phyloP scores from a whole-genome alignment of 2,113 vertebrate genomes.

The Acanthochromis polyacanthus region DNA sequence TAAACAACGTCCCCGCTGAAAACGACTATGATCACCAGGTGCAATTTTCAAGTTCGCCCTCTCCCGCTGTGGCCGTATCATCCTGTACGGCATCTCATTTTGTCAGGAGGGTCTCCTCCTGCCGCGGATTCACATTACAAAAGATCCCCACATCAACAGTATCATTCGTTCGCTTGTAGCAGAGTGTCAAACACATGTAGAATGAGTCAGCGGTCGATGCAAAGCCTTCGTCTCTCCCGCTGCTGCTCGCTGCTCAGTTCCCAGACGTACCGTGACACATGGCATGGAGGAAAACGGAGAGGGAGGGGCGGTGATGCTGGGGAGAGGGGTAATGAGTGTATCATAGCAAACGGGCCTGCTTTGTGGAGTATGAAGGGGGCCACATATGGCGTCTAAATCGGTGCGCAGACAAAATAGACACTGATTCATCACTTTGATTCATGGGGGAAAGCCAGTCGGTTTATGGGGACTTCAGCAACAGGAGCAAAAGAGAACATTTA shows the following conservation, averaged over 20 bases:
- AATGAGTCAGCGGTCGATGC: slow-evolving; percentile 48
- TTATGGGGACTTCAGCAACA: slow-evolving; percentile 17
- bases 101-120: background rate
- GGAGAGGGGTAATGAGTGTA: slow-evolving; percentile 9
- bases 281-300: slow-evolving; percentile 47
- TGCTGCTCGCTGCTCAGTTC: slow-evolving; percentile 18
- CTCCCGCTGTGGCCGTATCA: background rate
- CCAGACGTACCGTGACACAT: slow-evolving; percentile 67
- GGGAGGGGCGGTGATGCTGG: slow-evolving; percentile 21
- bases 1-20: background rate
- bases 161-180: slow-evolving; percentile 9
- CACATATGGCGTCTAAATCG: slow-evolving; percentile 53
- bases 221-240: slow-evolving; percentile 22
- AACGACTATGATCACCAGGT: slow-evolving; percentile 13
- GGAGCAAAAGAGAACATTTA: background rate
- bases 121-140: background rate
- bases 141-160: slow-evolving; percentile 35
- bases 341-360: slow-evolving; percentile 38
- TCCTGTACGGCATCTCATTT: background rate
- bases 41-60: slow-evolving; percentile 7
- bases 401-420: slow-evolving; percentile 59
- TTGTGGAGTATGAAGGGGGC: slow-evolving; percentile 5
- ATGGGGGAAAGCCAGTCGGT: slow-evolving; percentile 18
- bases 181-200: slow-evolving; percentile 26
- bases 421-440: slow-evolving; percentile 62